Evolutionary conservation across 1,140 invertebrate species (phyloP).

Genomic region (Tribolium castaneum): DNA sequence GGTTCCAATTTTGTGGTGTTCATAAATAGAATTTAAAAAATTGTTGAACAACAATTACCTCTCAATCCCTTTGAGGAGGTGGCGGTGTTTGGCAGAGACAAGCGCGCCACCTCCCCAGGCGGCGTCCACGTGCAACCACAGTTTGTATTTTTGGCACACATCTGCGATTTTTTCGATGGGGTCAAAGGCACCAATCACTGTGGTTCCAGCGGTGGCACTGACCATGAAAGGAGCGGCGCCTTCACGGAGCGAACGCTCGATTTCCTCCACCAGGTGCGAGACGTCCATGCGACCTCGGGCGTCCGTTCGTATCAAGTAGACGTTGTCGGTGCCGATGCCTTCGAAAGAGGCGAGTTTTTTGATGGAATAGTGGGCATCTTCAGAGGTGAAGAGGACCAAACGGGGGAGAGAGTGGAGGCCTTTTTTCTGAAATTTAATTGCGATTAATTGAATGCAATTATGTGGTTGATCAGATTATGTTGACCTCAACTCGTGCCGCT

Average conservation of each 20-base stretch:
- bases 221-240: constrained; percentile 87
- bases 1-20: no score
- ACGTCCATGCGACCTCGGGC: constrained; percentile 81
- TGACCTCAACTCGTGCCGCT: constrained; percentile 44
- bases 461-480: not conserved
- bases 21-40: no score
- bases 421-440: constrained; percentile 69
- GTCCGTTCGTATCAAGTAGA: constrained; percentile 79
- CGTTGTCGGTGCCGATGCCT: constrained; percentile 84
- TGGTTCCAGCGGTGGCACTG: constrained; percentile 89
- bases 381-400: constrained; percentile 84
- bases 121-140: constrained; percentile 97
- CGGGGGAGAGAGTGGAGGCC: constrained; percentile 76
- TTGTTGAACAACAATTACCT: constrained; percentile 62
- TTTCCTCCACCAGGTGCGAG: constrained; percentile 76
- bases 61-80: constrained; percentile 83
- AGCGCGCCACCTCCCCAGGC: constrained; percentile 93
- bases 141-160: constrained; percentile 82
- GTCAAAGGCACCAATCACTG: constrained; percentile 90
- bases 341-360: constrained; percentile 85
- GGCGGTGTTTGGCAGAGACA: constrained; percentile 82
- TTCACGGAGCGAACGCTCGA: constrained; percentile 74
- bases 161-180: constrained; percentile 83
- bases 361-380: constrained; percentile 95
- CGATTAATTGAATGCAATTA: no score